Evolutionary conservation across 2,888 invertebrate genomes (phyloP), one percentile per base, ranked within the genome.

Genomic region (Dynastes hyllus): DNA sequence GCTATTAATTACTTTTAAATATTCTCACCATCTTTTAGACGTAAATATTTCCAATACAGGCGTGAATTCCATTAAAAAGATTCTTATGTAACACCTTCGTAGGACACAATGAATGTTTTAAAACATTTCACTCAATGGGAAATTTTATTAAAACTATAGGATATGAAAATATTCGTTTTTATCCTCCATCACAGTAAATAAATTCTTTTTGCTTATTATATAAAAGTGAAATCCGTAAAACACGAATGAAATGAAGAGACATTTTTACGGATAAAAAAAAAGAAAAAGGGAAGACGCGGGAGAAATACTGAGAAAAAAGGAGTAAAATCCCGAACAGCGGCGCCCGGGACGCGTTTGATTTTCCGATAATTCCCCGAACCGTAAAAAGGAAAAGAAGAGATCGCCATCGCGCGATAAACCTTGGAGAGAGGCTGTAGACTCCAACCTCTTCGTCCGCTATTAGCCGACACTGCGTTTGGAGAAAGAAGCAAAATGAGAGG

Each of bases 301-400:
- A 9, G 22, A 11, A 61, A 9, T 1, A 61, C 29, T 61, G 29
- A 2, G 27, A 61, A 22, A 27, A 61, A 29, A 61, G 27, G 16
- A 53, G 16, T 53, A n/a, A 16, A n/a, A n/a, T 53, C 16, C n/a
- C 4, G 16, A 16, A 53, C 53, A 3, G 6, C 53, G 53, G n/a
- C n/a, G 53, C n/a, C n/a, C 16, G n/a, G 5, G 5, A 53, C 5
- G 11, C 61, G 61, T 61, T 61, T 61, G 61, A 61, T 61, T 61
- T 29, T 45, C 22, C 40, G 66, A 69, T 69, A 69, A 69, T 16
- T 27, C 37, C 8, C 27, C 9, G 22, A 69, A 22, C 67, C 22
- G 45, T 69, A 69, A 69, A 69, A 50, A 69, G 37, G 32, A 40
- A 66, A 63, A 63, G 32, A 61, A 11, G 13, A 32, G 45, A 37